Base-by-base conservation (phyloP, 2,113 vertebrate species). In the Apodemus sylvaticus region DNA sequence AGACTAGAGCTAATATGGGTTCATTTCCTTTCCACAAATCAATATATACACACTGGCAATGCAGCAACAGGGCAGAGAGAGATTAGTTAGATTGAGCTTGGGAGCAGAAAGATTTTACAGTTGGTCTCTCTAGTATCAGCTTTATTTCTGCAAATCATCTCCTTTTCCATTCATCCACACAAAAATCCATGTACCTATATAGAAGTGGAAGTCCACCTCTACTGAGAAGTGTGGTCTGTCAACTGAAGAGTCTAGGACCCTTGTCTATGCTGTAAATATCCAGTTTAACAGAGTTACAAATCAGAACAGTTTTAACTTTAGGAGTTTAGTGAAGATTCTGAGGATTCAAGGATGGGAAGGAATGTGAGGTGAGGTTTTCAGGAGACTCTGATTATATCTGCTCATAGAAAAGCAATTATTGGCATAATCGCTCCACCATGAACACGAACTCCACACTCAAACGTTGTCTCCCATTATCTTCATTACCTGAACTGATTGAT, bases 391-490 rank as follows among this genome's bases (percentile, higher is more conserved):
- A 71, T 94, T 95, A 96, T 91, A 55, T 86, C 73, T 78, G 13
- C 62, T 93, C 20, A 74, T 62, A 86, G 81, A 19, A 86, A 48
- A 96, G 87, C 68, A 86, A 95, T 96, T 97, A 94, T 48, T 83
- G 62, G 36, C 86, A 78, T 96, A 96, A 97, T 89, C 73, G n/a
- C 34, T 96, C 79, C 71, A 86, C 66, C 48, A 90, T 45, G 93
- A 92, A 83, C 76, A 86, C 3, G 42, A 93, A 87, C 88, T 78
- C 62, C 77, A 79, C 24, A 62, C 66, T 92, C 42, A 93, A 90
- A 62, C 78, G 85, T 82, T 94, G 66, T 95, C 96, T 87, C 71
- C 70, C 85, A 83, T 97, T 94, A 96, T 97, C 97, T 96, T 96
- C 93, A 96, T 96, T 94, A 95, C 94, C 87, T 36, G 60, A 77